Evolutionary conservation across 2,113 vertebrate genomes (phyloP).

Genomic region (Tyrannus savana): DNA sequence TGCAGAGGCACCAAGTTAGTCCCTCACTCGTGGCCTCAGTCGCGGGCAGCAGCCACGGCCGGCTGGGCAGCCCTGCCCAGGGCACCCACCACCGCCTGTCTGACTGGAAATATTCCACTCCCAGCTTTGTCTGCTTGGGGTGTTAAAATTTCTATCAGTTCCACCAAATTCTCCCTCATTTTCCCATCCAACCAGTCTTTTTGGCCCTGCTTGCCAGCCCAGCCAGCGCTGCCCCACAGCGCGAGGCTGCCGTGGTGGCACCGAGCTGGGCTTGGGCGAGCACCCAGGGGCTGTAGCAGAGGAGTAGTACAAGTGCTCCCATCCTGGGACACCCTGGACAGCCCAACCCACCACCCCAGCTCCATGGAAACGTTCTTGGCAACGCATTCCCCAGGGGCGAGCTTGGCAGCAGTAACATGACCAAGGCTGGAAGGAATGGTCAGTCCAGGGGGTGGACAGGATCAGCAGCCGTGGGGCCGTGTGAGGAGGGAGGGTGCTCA

Average conservation of each 20-base stretch:
- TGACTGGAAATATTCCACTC: not conserved
- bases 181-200: not conserved
- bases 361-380: not conserved
- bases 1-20: not conserved
- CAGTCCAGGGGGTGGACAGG: not conserved
- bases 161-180: not conserved
- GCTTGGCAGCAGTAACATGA: not conserved
- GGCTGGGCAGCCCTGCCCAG: rapidly evolving
- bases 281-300: rapidly evolving
- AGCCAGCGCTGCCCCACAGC: not conserved
- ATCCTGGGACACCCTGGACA: rapidly evolving
- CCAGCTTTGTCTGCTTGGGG: not conserved
- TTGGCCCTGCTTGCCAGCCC: too few species aligned
- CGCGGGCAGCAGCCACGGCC: rapidly evolving
- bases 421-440: not conserved
- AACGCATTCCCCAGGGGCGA: not conserved
- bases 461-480: rapidly evolving
- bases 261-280: rapidly evolving
- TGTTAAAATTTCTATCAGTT: not conserved
- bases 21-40: not conserved
- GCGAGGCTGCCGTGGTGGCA: not conserved
- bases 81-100: rapidly evolving
- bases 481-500: not conserved
- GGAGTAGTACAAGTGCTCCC: not conserved
- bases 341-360: rapidly evolving